Conservation (phyloP, 2,797 vertebrate species). For the Masticophis lateralis region DNA sequence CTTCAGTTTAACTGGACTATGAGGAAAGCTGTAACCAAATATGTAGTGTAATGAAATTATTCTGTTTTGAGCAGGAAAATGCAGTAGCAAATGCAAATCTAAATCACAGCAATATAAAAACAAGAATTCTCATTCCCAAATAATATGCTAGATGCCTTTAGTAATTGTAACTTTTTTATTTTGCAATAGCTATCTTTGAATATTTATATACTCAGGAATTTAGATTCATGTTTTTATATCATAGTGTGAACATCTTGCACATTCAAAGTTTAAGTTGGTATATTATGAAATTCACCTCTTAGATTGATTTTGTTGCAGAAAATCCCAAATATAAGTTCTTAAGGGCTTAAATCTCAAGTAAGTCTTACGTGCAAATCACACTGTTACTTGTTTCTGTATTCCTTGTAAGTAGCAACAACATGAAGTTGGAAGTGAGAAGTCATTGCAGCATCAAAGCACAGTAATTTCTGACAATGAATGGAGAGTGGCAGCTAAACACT, state of each 20-base stretch:
- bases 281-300: background rate
- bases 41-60: background rate
- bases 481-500: background rate
- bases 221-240: background rate
- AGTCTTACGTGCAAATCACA: background rate
- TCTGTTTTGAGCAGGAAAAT: background rate
- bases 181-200: background rate
- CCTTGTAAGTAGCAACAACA: background rate
- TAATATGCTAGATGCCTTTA: background rate
- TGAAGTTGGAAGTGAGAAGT: background rate
- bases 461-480: background rate
- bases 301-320: background rate
- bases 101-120: background rate
- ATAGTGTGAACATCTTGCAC: background rate
- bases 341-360: background rate
- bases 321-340: background rate
- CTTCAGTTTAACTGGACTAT: background rate
- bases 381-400: background rate
- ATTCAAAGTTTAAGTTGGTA: background rate
- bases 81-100: background rate
- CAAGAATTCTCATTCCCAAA: background rate
- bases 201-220: background rate
- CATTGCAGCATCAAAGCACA: background rate
- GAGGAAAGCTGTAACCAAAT: background rate
- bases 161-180: background rate